Percentiles rank a stretch among this genome's conserved stretches.
phyloP scores from a whole-genome alignment of 2,113 vertebrate genomes.

The Panthera tigris region DNA sequence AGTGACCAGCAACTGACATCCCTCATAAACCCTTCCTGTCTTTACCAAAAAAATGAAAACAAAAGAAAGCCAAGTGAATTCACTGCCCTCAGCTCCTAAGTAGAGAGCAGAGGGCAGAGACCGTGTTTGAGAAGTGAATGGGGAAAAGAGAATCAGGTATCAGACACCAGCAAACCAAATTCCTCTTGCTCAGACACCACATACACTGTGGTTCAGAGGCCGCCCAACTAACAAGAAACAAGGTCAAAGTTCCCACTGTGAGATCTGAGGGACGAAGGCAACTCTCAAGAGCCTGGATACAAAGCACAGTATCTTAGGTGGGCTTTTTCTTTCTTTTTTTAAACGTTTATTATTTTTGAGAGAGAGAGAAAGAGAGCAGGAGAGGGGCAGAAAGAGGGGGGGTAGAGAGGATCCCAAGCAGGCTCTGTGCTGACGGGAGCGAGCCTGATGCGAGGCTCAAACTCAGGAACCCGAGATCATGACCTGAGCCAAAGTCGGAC shows the following conservation, averaged over 20 bases:
- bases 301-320: background rate
- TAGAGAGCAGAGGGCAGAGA: background rate
- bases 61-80: background rate
- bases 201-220: background rate
- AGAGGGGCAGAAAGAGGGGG: no score
- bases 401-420: no score
- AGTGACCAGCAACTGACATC: background rate
- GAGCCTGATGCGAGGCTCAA: no score
- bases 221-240: background rate
- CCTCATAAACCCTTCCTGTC: background rate
- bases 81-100: background rate
- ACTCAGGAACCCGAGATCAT: no score
- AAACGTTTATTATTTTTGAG: no score
- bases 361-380: no score
- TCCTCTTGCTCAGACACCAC: slow-evolving; percentile 32
- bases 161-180: background rate
- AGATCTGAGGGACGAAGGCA: background rate
- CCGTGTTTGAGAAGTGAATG: background rate
- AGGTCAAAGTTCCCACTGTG: slow-evolving; percentile 33
- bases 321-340: background rate
- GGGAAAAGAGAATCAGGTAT: background rate
- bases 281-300: background rate
- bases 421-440: no score
- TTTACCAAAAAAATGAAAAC: background rate
- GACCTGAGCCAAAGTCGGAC: no score